Evolutionary conservation across 35 echinoderm and acorn worm species (phyloP), one percentile per base, ranked within the genome.

Genomic region (Patiria miniata): DNA sequence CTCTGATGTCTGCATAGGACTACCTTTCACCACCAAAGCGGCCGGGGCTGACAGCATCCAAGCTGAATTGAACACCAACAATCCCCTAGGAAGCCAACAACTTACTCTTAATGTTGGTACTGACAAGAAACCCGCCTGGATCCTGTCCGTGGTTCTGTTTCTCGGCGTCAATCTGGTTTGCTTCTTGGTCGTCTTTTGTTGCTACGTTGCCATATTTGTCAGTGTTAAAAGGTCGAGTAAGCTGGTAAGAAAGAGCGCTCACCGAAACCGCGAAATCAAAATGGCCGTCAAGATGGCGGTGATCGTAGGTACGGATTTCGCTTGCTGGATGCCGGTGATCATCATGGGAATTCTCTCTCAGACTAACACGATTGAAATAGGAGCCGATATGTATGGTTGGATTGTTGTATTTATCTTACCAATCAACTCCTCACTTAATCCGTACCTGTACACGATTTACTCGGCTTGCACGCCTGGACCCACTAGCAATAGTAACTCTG

Each of bases 281-380:
- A 81, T 92, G 78, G 90, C 90, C 17, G 53, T 36, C 14, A 92
- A 86, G 50, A 92, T 92, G 90, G 77, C 85, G 0, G 10, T 92
- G 9, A 87, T 92, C 19, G 90, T 92, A 2, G 55, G 77, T 16
- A 92, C 90, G 0, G 84, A 92, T 40, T 57, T 92, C 36, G 40
- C 80, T 0, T 92, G 90, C 57, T 92, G 90, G 90, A 40, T 92
- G 77, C 90, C 90, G 16, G 79, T 92, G 19, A 87, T 92, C 77
- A 77, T 92, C 28, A 87, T 92, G 83, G 84, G 84, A 3, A 77
- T 92, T 56, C 15, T 87, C 17, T 86, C 83, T 22, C 77, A 57
- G 7, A 26, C 61, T 36, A 65, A 39, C 16, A 12, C 38, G 5
- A 26, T 82, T 18, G 26, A 21, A 14, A 32, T 89, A 5, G 5